Conservation (phyloP, 2,113 vertebrate species). For the Eleginops maclovinus region DNA sequence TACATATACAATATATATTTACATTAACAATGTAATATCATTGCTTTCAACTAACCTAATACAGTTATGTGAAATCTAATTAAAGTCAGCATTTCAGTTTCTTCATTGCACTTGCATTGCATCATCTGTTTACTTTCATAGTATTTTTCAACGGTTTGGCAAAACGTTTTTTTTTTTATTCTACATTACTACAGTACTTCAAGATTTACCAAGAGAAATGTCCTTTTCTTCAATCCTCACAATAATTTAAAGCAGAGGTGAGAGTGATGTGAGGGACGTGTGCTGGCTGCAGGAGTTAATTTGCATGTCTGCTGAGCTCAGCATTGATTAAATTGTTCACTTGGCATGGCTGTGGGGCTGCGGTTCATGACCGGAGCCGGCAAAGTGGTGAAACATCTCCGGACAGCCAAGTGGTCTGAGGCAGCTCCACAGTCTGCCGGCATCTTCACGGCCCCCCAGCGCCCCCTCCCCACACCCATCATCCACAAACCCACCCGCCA, state of each 20-base stretch:
- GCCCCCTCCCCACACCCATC: not conserved
- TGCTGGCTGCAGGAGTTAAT: conserved; percentile 47
- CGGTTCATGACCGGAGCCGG: conserved; percentile 56
- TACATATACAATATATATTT: too few relatives aligned
- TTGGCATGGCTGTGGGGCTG: conserved; percentile 53
- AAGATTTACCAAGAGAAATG: too few relatives aligned
- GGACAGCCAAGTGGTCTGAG: conserved; percentile 80
- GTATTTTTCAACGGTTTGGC: too few relatives aligned
- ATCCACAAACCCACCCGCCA: conserved; percentile 18
- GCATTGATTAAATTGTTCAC: conserved; percentile 80
- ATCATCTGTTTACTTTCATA: too few relatives aligned
- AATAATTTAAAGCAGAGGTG: not conserved
- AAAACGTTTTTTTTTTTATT: not conserved
- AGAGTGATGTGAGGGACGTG: not conserved
- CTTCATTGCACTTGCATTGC: too few relatives aligned
- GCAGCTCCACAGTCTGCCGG: conserved; percentile 62
- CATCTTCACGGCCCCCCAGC: conserved; percentile 3
- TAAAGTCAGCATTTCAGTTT: too few relatives aligned
- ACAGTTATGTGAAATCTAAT: too few relatives aligned
- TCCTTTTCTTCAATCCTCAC: not conserved
- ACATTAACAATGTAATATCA: too few relatives aligned
- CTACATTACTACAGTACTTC: not conserved
- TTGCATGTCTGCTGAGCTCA: conserved; percentile 59
- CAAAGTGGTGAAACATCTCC: conserved; percentile 72
- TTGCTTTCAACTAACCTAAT: too few relatives aligned